A percentile compares a stretch with the other conserved stretches of the same genome.
These are phyloP conservation scores for Idaea dimidiata DNA, from an alignment of 2,888 invertebrate genomes.

Conservation along the genomic window DNA sequence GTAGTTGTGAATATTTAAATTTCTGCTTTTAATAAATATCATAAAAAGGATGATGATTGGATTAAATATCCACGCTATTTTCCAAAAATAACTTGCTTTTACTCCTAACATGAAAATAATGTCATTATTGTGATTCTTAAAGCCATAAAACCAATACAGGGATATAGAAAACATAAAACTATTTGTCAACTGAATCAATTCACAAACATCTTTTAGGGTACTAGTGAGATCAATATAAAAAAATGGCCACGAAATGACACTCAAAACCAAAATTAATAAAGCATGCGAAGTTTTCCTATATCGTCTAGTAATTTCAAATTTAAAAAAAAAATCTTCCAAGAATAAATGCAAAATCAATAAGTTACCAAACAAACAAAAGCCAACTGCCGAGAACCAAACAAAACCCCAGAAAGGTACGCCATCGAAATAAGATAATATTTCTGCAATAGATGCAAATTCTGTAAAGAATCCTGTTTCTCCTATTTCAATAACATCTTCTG, in stretches of 20 bases:
- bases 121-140: slow-evolving; percentile 59
- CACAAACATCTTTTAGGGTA: slow-evolving; percentile 48
- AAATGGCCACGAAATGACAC: slow-evolving; percentile 53
- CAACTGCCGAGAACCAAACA: slow-evolving; percentile 58
- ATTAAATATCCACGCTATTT: slow-evolving; percentile 56
- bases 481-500: slow-evolving; percentile 59
- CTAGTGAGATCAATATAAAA: slow-evolving; percentile 60
- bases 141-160: slow-evolving; percentile 68
- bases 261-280: slow-evolving; percentile 38
- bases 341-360: slow-evolving; percentile 57
- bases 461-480: slow-evolving; percentile 49
- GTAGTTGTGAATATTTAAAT: slow-evolving; percentile 32
- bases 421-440: slow-evolving; percentile 62
- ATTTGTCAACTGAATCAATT: slow-evolving; percentile 55
- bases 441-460: slow-evolving; percentile 55
- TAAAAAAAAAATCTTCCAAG: slow-evolving; percentile 44
- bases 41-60: slow-evolving; percentile 47
- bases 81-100: slow-evolving; percentile 64
- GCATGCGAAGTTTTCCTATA: slow-evolving; percentile 41
- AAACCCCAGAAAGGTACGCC: slow-evolving; percentile 56
- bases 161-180: slow-evolving; percentile 56
- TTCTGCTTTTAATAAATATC: slow-evolving; percentile 38
- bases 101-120: slow-evolving; percentile 74
- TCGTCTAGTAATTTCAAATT: slow-evolving; percentile 29
- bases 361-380: slow-evolving; percentile 51